Evolutionary conservation across 2,113 vertebrate species (phyloP), one percentile per base, ranked within the genome.

Genomic region (Oncorhynchus clarkii): DNA sequence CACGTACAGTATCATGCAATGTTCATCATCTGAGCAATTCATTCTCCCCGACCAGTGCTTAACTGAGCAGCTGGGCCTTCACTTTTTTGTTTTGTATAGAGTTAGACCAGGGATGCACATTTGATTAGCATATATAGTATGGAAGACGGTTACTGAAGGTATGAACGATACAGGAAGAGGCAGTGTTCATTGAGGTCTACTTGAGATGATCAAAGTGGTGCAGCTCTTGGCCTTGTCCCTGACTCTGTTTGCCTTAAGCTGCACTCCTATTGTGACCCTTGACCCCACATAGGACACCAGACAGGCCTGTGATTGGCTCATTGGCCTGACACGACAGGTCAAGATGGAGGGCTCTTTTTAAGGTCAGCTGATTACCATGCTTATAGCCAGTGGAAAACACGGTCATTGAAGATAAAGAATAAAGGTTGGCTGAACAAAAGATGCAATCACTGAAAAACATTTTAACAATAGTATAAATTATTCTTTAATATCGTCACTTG

Each of bases 291-390:
- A 76, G 68, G 76, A 82, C 75, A 26, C 16, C 65, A 73, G 29
- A 67, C 71, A 75, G 73, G 7, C 67, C 29, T 24, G 67, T 78
- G 27, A 70, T 45, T 70, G 67, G 20, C 67, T 77, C 70, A 39
- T 72, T 78, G 64, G 57, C 66, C 48, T 54, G 75, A 66, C 45
- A 49, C 51, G 67, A 74, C n/a, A 39, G 48, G 75, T 76, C 70
- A 73, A 68, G 71, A 81, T 72, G 24, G 77, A 85, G 80, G 26
- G 26, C 77, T 84, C 73, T 80, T 76, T 76, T 82, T 68, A 59
- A 71, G 3, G 71, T 69, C 70, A 14, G 60, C 12, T 54, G 48
- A 82, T 83, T 66, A 65, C 62, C 51, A 76, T 73, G 72, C n/a
- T 8, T 20, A 49, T 34, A 72, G 16, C 51, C 16, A 54, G 22